Base-by-base conservation (phyloP, 1,140 invertebrate genomes). In the Bombyx mandarina region DNA sequence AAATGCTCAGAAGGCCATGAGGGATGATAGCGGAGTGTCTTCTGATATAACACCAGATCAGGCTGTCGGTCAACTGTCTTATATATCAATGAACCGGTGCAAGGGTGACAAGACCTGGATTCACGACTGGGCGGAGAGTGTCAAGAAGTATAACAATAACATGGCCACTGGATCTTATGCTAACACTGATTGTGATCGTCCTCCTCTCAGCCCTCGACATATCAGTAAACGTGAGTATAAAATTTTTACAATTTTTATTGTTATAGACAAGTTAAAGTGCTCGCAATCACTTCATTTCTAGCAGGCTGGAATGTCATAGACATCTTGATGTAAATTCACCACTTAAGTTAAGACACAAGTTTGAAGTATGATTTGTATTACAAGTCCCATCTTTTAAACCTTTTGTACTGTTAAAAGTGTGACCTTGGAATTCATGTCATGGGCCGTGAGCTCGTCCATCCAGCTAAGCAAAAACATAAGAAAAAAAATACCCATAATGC, bases 91-190 rank as follows among this genome's bases (percentile, higher is more conserved):
- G 43, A 89, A 87, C 58, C 61, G 88, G 46, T 89, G 88, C 64
- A 87, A 87, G 60, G 86, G 86, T 35, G 86, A 89, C 58, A 88
- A 88, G 56, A 88, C 84, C 0, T 89, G 88, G 88, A 89, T 89
- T 7, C 84, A 88, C 52, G 86, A 89, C 52, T 89, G 88, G 88
- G 88, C 88, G 0, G 86, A 89, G 46, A 86, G 86, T 61, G 88
- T 87, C 0, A 88, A 88, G 62, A 88, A 88, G 52, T 86, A 88
- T 60, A 89, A 88, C 57, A 84, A 83, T 47, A 81, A 88, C 61
- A 61, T 67, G 4, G 57, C 78, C 35, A 65, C 57, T 55, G 60
- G 67, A 0, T 75, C 77, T 57, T 45, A 45, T 61, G n/a, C 3
- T 56, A n/a, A 55, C 8, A 43, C 66, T 5, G 63, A 71, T 18